Percentiles rank a stretch among this genome's conserved stretches.
phyloP scores from a whole-genome alignment of 2,888 invertebrate genomes.

The Ornithoptera priamus region DNA sequence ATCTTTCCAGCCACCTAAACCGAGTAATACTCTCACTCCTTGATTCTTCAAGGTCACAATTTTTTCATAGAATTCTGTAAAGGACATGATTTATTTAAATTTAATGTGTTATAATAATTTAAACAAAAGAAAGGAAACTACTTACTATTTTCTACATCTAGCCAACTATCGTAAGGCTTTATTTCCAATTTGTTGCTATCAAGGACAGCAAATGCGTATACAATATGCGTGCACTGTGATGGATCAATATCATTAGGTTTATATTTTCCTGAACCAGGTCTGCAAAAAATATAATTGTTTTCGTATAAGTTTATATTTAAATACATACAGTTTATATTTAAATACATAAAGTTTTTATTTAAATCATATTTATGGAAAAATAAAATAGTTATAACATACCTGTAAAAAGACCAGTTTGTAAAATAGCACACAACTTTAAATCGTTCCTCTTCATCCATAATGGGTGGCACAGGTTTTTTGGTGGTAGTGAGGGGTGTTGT shows the following conservation, averaged over 20 bases:
- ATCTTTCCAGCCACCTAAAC: slow-evolving; percentile 97
- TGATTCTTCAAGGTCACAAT: slow-evolving; percentile 86
- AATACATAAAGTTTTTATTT: neutral
- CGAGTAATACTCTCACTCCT: slow-evolving; percentile 90
- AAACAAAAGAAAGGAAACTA: slow-evolving; percentile 32
- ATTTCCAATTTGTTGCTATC: slow-evolving; percentile 87
- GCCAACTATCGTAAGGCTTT: slow-evolving; percentile 93
- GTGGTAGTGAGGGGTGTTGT: slow-evolving; percentile 46
- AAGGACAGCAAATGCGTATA: slow-evolving; percentile 95
- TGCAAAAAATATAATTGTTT: slow-evolving; percentile 41
- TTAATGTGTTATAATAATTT: neutral
- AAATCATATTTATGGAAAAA: neutral
- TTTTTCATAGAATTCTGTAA: slow-evolving; percentile 90
- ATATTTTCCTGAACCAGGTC: slow-evolving; percentile 89
- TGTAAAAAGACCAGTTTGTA: slow-evolving; percentile 97
- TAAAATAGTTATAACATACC: slow-evolving; percentile 50
- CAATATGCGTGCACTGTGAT: slow-evolving; percentile 92
- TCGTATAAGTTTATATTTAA: neutral
- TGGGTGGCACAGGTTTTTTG: slow-evolving; percentile 34
- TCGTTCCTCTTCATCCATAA: slow-evolving; percentile 51
- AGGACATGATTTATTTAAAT: slow-evolving; percentile 1
- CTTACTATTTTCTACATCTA: slow-evolving; percentile 92
- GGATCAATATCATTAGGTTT: slow-evolving; percentile 91
- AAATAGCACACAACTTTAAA: slow-evolving; percentile 94
- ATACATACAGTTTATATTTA: neutral